phyloP scores from a whole-genome alignment of 2,888 invertebrate species.

The Cheilosia grossa region DNA sequence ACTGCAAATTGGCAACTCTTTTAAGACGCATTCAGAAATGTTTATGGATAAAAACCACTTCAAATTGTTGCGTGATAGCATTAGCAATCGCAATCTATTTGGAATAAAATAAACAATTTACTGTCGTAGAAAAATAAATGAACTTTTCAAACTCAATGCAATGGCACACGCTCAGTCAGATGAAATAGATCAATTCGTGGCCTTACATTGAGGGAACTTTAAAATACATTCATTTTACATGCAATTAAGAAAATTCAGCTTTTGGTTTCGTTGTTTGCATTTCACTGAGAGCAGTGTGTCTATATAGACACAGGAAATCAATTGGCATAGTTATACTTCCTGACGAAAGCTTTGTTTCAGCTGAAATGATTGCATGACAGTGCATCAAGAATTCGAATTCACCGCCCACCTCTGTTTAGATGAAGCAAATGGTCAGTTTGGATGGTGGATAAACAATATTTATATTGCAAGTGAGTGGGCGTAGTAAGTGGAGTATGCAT shows the following conservation, averaged over 20 bases:
- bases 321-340: conserved; percentile 37
- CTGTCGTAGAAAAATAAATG: conserved; percentile 48
- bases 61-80: neutral
- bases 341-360: conserved; percentile 21
- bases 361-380: neutral
- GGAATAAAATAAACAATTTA: conserved; percentile 21
- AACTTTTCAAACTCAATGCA: conserved; percentile 43
- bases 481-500: neutral
- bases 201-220: conserved; percentile 69
- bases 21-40: neutral
- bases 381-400: neutral
- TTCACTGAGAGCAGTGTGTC: conserved; percentile 5
- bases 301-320: conserved; percentile 33
- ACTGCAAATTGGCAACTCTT: conserved; percentile 13
- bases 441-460: neutral
- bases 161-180: conserved; percentile 45
- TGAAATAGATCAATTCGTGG: conserved; percentile 65
- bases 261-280: conserved; percentile 34
- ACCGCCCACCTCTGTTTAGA: neutral
- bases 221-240: conserved; percentile 29
- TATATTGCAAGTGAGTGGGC: conserved; percentile 7
- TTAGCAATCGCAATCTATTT: conserved; percentile 17
- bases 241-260: conserved; percentile 36
- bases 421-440: neutral
- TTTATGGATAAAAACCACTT: neutral